Conservation (phyloP, 2,888 invertebrate species). For the Hylaea fasciaria region DNA sequence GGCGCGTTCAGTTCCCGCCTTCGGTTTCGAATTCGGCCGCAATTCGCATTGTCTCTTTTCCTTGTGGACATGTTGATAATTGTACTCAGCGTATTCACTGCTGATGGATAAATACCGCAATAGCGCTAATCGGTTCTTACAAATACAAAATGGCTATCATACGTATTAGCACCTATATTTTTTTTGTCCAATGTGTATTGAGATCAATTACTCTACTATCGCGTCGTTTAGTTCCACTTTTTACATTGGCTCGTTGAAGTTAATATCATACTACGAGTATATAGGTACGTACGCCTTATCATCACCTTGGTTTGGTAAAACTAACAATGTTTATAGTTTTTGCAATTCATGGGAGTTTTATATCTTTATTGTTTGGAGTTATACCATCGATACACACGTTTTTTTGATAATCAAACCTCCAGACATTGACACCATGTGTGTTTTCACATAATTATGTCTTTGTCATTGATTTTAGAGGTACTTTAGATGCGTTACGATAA, state of each 20-base stretch:
- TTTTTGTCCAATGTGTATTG: too few relatives aligned
- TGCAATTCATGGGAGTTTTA: slow-evolving; percentile 39
- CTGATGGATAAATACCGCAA: too few relatives aligned
- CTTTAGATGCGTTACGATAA: not conserved
- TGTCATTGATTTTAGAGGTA: not conserved
- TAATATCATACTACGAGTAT: not conserved
- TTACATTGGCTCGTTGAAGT: too few relatives aligned
- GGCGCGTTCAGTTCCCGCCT: slow-evolving; percentile 42
- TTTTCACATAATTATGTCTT: not conserved
- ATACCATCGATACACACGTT: slow-evolving; percentile 37
- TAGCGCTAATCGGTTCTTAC: too few relatives aligned
- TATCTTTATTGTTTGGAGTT: slow-evolving; percentile 18
- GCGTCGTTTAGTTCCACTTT: too few relatives aligned
- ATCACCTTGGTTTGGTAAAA: slow-evolving; percentile 8
- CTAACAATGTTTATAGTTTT: slow-evolving; percentile 37
- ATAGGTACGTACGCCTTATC: not conserved
- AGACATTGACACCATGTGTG: slow-evolving; percentile 2
- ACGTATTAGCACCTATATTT: too few relatives aligned
- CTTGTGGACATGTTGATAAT: slow-evolving; percentile 23
- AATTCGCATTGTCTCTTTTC: slow-evolving; percentile 60
- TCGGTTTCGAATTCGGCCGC: slow-evolving; percentile 61
- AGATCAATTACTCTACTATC: too few relatives aligned
- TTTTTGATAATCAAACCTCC: slow-evolving; percentile 20
- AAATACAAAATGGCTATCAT: too few relatives aligned
- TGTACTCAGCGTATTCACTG: too few relatives aligned